Evolutionary conservation across 2,797 vertebrate species (phyloP), one percentile per base, ranked within the genome.

Genomic region (Poecile montanus): DNA sequence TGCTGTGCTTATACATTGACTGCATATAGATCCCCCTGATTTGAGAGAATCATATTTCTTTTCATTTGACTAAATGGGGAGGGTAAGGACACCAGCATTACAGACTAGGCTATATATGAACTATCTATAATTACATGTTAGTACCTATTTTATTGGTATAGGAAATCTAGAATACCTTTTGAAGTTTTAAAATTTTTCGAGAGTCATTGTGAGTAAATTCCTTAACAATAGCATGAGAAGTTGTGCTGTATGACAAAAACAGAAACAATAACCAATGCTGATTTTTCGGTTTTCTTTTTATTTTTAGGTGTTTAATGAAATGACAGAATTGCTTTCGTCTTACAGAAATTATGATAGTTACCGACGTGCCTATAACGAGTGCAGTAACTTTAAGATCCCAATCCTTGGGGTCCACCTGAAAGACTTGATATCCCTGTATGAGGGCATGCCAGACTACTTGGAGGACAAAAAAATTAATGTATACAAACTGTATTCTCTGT

Each of bases 381-480:
- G 98, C 88, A 97, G 97, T 57, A 98, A 98, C 90, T 99, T 99
- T 96, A 99, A 99, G 97, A 99, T 99, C 93, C 99, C 99, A 47
- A 99, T 99, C 94, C 97, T 99, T 68, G 99, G 99, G 2, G 99
- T 99, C 65, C 99, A 99, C 96, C 98, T 99, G 79, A 99, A 99
- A 95, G 99, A 99, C 92, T 98, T 99, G 81, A 99, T 99, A 90
- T 99, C 99, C 3, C 98, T 99, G 74, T 98, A 99, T 11, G 99
- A 99, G 92, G 99, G 99, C 94, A 99, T 99, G 99, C 98, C 99
- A 1, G 98, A 99, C 97, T 99, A 98, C 30, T 96, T 99, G 71
- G 99, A 99, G 51, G 98, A 99, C 61, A 97, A 98, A 95, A 99
- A 99, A 97, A 98, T 99, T 93, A 99, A 99, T 13, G 97, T 99